Base-by-base conservation (phyloP, 1,140 invertebrate genomes). In the Drosophila rufa region DNA sequence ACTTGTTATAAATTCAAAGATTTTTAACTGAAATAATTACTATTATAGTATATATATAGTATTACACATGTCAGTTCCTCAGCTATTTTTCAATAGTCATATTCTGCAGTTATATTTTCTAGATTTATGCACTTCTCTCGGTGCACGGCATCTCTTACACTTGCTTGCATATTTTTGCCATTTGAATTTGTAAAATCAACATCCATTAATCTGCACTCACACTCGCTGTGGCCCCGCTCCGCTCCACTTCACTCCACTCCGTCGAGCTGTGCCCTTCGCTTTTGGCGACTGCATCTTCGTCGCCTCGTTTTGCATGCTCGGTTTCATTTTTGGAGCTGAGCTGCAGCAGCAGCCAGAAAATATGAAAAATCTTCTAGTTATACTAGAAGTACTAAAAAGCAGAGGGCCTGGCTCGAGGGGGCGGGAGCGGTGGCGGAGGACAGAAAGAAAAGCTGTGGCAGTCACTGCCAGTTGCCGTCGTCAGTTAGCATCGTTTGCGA, bases 181-280 rank as follows among this genome's bases (percentile, higher is more conserved):
- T 90, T 90, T 90, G 85, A 90, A 90, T 90, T 90, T 90, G 85
- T 90, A 90, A 90, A 90, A 90, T 90, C 85, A 90, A 90, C 85
- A 90, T 90, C 85, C 85, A 90, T 90, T 90, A 90, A 90, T 90
- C 85, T 90, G 81, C 73, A 80, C 82, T 76, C 81, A 70, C 76
- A 79, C 74, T 61, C 58, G 66, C 55, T 27, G 40, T 60, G 58
- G 69, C 42, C 47, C 51, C 33, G 33, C 33, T 33, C 48, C 45
- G 33, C 56, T 59, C 61, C 62, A 27, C 38, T 12, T 38, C n/a
- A 11, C 53, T 7, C 17, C 43, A 40, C 55, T 55, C 53, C 53
- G 27, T 15, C 46, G 22, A 3, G 38, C 25, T 8, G 33, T 71
- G 15, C n/a, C 53, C 43, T 60, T 42, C 66, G 46, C 56, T 70